phyloP scores from a whole-genome alignment of 2,113 vertebrate species.

The Murina feae region DNA sequence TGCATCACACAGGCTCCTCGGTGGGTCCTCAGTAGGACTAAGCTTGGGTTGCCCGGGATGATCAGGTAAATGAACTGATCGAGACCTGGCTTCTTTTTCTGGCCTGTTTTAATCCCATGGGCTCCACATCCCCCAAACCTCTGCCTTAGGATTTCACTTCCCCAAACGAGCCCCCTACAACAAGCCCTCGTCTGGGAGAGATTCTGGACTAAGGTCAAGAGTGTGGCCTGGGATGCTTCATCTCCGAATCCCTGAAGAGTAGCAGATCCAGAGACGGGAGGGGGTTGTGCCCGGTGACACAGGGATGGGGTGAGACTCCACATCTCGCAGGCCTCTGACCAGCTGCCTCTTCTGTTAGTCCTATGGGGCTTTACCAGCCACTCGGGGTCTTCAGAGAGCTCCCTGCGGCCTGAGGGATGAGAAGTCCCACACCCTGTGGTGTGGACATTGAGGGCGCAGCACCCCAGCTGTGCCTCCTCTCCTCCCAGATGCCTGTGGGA shows the following conservation, averaged over 20 bases:
- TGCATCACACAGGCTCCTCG: background rate
- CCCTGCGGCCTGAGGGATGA: background rate
- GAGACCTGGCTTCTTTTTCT: background rate
- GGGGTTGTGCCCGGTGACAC: background rate
- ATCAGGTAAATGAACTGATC: background rate
- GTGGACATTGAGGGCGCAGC: background rate
- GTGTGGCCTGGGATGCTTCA: background rate
- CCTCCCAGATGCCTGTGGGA: background rate
- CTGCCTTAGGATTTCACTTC: background rate
- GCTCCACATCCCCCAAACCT: background rate
- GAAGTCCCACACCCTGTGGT: background rate
- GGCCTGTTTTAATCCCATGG: background rate
- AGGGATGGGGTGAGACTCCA: no score
- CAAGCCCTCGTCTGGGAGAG: background rate
- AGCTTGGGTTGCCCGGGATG: background rate
- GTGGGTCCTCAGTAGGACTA: background rate
- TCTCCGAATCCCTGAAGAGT: background rate
- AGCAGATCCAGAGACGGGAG: background rate
- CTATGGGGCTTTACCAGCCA: background rate
- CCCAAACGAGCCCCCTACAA: background rate
- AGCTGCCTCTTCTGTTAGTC: background rate
- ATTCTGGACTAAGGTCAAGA: background rate
- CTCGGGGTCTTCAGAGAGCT: background rate
- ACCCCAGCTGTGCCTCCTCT: background rate
- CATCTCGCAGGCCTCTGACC: background rate